Percentiles rank a stretch among this genome's conserved stretches.
phyloP scores from a whole-genome alignment of 2,113 vertebrate species.

The Callipepla squamata region DNA sequence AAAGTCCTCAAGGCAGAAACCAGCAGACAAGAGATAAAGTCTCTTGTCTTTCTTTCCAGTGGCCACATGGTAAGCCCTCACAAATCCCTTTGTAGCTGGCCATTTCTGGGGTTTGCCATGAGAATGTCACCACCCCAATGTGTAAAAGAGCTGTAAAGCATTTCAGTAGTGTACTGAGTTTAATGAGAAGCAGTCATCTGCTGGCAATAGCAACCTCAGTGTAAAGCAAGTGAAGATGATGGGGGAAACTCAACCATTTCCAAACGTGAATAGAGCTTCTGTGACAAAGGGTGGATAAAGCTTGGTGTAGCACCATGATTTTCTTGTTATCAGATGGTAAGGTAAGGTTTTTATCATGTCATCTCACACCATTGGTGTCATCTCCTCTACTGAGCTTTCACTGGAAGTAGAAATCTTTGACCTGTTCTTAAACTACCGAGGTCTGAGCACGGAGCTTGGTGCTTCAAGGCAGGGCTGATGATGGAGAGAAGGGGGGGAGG shows the following conservation, averaged over 20 bases:
- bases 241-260: neutral
- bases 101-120: neutral
- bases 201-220: neutral
- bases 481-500: neutral
- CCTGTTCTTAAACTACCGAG: neutral
- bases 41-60: neutral
- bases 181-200: neutral
- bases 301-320: neutral
- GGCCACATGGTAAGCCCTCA: accelerated
- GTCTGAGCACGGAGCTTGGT: neutral
- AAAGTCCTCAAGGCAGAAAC: neutral
- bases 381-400: neutral
- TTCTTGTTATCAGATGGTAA: accelerated
- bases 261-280: neutral
- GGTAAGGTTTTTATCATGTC: neutral
- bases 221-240: neutral
- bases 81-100: neutral
- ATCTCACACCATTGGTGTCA: neutral
- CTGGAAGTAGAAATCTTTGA: neutral
- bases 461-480: neutral
- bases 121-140: accelerated
- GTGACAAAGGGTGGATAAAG: neutral
- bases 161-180: neutral
- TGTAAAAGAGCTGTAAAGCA: neutral
- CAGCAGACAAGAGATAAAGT: neutral